A percentile compares a stretch with the other conserved stretches of the same genome.
Evolutionary conservation across 2,113 vertebrate species (phyloP).

Genomic region (Calonectris borealis): DNA sequence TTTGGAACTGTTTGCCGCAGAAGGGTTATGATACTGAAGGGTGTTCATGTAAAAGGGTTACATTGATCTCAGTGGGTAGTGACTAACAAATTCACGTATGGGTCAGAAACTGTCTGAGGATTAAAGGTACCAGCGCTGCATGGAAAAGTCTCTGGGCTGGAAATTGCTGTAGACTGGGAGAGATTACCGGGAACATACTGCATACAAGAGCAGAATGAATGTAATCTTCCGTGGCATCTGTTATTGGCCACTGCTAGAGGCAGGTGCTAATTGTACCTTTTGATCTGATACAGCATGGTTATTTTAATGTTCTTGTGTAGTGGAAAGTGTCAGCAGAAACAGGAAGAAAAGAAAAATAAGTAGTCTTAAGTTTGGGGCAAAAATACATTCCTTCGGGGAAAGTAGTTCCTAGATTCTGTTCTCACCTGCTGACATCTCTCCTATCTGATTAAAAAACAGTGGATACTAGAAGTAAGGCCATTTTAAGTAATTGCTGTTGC

Average conservation of each 20-base stretch:
- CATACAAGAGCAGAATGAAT: not conserved
- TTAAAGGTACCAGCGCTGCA: not conserved
- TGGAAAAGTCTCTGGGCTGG: not conserved
- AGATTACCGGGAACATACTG: not conserved
- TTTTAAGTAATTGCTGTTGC: conserved; percentile 2
- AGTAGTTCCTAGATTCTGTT: not conserved
- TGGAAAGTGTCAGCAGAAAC: not conserved
- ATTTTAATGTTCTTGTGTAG: not conserved
- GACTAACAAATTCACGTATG: not conserved
- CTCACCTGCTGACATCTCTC: not conserved
- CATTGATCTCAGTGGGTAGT: not conserved
- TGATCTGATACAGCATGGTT: not conserved
- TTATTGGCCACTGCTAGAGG: not conserved
- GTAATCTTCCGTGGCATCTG: not conserved
- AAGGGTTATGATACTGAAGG: not conserved
- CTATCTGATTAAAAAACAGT: not conserved
- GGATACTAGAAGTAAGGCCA: not conserved
- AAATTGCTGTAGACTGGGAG: not conserved
- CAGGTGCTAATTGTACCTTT: not conserved
- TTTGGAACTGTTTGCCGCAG: not conserved
- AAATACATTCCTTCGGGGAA: conserved; percentile 14
- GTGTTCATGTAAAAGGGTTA: not conserved
- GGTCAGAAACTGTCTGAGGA: not conserved
- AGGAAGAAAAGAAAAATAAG: not conserved
- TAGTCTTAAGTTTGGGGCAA: not conserved